These are phyloP conservation scores for Eristalinus sepulchralis DNA, from an alignment of 2,888 invertebrate genomes.

Conservation along the genomic window DNA sequence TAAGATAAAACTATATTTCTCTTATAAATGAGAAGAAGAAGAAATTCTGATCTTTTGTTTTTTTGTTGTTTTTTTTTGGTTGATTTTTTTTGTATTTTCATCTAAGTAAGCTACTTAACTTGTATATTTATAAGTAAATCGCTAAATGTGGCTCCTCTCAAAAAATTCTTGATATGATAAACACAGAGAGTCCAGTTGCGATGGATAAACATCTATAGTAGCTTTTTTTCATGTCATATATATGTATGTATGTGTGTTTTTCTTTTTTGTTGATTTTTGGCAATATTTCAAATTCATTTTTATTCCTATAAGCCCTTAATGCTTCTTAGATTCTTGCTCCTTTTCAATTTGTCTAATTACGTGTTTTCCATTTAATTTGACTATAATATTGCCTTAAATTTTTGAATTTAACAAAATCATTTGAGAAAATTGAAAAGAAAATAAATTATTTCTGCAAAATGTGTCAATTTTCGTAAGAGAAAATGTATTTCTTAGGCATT, in stretches of 20 bases:
- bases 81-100: conserved; percentile 46
- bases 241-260: neutral
- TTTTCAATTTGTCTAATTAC: conserved; percentile 42
- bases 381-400: neutral
- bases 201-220: conserved; percentile 38
- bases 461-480: neutral
- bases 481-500: neutral
- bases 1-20: conserved; percentile 21
- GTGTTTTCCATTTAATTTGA: neutral
- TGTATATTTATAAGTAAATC: conserved; percentile 68
- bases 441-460: neutral
- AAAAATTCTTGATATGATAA: conserved; percentile 68
- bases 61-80: conserved; percentile 22
- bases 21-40: conserved; percentile 17
- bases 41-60: conserved; percentile 30
- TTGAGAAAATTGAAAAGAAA: neutral
- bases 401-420: neutral
- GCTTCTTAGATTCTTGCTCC: conserved; percentile 17
- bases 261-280: conserved; percentile 60
- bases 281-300: conserved; percentile 65
- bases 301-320: conserved; percentile 18
- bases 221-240: conserved; percentile 24
- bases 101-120: conserved; percentile 62
- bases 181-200: conserved; percentile 66
- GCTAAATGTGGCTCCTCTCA: conserved; percentile 63